These are phyloP conservation scores for Sylvilagus floridanus DNA, from an alignment of 2,797 vertebrate species.

Conservation along the genomic window DNA sequence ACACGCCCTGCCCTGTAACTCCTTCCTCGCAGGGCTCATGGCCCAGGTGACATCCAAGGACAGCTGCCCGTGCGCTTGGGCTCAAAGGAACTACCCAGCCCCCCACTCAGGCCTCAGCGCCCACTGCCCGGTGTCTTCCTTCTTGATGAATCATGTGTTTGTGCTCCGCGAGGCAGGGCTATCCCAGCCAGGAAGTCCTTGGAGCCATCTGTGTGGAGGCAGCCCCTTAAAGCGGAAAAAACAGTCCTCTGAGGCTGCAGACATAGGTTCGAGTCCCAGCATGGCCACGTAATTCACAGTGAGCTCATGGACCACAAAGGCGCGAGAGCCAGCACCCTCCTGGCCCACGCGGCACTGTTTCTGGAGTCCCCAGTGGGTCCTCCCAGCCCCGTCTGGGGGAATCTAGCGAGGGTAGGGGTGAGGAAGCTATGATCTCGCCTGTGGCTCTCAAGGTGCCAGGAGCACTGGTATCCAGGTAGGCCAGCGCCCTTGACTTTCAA, in stretches of 20 bases:
- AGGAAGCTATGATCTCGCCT: background rate
- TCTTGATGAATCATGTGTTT: conserved; percentile 67
- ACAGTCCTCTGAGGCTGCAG: background rate
- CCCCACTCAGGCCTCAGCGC: background rate
- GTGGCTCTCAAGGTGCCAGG: background rate
- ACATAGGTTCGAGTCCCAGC: conserved; percentile 7
- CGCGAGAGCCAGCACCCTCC: background rate
- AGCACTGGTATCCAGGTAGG: fast-evolving
- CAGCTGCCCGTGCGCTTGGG: background rate
- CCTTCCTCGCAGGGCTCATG: background rate
- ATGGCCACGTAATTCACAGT: background rate
- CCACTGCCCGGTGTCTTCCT: conserved; percentile 21
- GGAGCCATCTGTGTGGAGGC: conserved; percentile 40
- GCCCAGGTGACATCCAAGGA: background rate
- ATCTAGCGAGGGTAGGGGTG: background rate
- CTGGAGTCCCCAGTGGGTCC: background rate
- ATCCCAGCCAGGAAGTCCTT: conserved; percentile 69
- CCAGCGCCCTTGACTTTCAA: background rate
- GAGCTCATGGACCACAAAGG: background rate
- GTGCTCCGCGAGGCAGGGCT: conserved; percentile 49
- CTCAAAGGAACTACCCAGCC: background rate
- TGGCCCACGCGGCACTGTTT: background rate
- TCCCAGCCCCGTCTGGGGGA: background rate
- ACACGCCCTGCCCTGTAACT: too few species aligned
- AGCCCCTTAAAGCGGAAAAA: conserved; percentile 67